Evolutionary conservation across 2,888 invertebrate genomes (phyloP), one percentile per base, ranked within the genome.

Genomic region (Drosophila antonietae): DNA sequence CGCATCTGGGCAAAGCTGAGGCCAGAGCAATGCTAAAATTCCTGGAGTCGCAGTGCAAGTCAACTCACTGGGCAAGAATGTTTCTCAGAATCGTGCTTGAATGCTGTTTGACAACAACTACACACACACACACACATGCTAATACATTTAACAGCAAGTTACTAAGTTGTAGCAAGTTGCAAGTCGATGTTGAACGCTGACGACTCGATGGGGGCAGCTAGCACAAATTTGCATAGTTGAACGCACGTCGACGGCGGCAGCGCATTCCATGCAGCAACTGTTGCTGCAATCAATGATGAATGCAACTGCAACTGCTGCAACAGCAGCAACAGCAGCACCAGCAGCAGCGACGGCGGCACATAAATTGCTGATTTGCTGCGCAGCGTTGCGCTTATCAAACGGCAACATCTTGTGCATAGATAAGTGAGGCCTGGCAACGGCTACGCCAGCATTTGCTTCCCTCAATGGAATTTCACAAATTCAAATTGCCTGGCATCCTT

Each of bases 1-100:
- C 18, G 75, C 75, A 68, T 75, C 72, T 66, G 67, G 65, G 55
- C 51, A 52, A 57, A 77, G 52, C 35, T 35, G 31, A 53, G 53
- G 75, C 70, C 68, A 73, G 72, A 64, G 80, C 77, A 80, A 77
- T 84, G 85, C 78, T 75, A 77, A 76, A 80, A 75, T 74, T 81
- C 75, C 75, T 77, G 62, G 49, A 70, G 57, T 55, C 47, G 68
- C 63, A 65, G 43, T 72, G 65, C 62, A 63, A 74, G 68, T 73
- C 83, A 68, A 75, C 63, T 76, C 85, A 78, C 73, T 73, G 80
- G 82, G 73, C 82, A 84, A 76, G 83, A 84, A 89, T 83, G 82
- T 79, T 90, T 91, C 90, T 80, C 83, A 90, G 91, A 91, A 90
- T 89, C 90, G 90, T 91, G 90, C 91, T 78, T 90, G 87, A 90